Conservation (phyloP, 2,888 invertebrate species). For the Abscondita cerata region DNA sequence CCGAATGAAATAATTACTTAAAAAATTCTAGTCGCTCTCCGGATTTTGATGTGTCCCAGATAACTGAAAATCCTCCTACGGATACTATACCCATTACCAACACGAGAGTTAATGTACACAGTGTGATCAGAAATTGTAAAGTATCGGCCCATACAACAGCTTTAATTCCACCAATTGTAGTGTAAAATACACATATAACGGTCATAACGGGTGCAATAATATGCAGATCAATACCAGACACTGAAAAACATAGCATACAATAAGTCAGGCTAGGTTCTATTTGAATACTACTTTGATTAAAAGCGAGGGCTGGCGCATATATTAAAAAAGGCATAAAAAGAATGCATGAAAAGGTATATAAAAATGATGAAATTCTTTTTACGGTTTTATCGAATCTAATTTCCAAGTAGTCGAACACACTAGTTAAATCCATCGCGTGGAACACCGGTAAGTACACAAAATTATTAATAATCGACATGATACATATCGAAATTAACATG, state of each 20-base stretch:
- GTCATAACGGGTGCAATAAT: slow-evolving; percentile 71
- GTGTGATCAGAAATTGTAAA: slow-evolving; percentile 63
- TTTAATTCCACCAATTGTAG: slow-evolving; percentile 70
- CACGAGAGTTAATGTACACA: slow-evolving; percentile 61
- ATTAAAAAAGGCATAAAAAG: slow-evolving; percentile 71
- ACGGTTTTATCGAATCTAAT: slow-evolving; percentile 68
- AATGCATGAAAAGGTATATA: slow-evolving; percentile 67
- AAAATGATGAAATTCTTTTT: slow-evolving; percentile 65
- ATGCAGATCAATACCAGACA: slow-evolving; percentile 70
- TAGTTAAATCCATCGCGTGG: slow-evolving; percentile 72
- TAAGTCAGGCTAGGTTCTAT: not conserved
- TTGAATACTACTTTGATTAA: slow-evolving; percentile 69
- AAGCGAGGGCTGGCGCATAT: slow-evolving; percentile 73
- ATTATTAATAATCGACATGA: slow-evolving; percentile 48
- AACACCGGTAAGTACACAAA: slow-evolving; percentile 69
- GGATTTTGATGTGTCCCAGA: slow-evolving; percentile 63
- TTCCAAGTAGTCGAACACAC: slow-evolving; percentile 73
- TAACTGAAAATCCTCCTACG: slow-evolving; percentile 61
- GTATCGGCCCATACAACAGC: slow-evolving; percentile 69
- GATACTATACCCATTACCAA: slow-evolving; percentile 63
- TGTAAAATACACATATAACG: slow-evolving; percentile 73
- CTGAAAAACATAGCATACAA: slow-evolving; percentile 57
- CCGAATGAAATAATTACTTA: slow-evolving; percentile 59
- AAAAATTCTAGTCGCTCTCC: slow-evolving; percentile 65
- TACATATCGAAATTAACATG: slow-evolving; percentile 56